Percentiles rank a stretch among this genome's conserved stretches.
Conservation (phyloP, 2,888 invertebrate species). For the Plemyria rubiginata region DNA sequence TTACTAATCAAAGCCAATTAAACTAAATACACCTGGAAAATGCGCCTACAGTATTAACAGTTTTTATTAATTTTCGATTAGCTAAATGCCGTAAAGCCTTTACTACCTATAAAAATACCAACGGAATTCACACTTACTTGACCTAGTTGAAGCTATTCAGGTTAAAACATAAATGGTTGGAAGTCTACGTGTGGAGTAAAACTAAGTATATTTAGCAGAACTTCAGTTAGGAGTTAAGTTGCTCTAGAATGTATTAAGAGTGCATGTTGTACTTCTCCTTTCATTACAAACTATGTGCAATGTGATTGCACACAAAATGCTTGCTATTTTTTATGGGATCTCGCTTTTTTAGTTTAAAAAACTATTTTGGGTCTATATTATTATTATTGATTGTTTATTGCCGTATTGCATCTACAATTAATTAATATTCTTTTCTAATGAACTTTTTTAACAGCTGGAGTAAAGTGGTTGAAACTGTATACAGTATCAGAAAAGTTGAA, state of each 20-base stretch:
- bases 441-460: too few species aligned
- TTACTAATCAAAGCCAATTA: conserved; percentile 40
- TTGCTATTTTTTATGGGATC: too few species aligned
- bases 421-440: too few species aligned
- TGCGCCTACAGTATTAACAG: conserved; percentile 38
- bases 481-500: background rate
- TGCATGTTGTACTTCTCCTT: background rate
- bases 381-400: too few species aligned
- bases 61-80: conserved; percentile 42
- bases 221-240: conserved; percentile 8
- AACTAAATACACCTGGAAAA: conserved; percentile 36
- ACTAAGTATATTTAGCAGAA: conserved; percentile 1
- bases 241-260: conserved; percentile 7
- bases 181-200: conserved; percentile 1
- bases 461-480: background rate
- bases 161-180: conserved; percentile 23
- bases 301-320: too few species aligned
- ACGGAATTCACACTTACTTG: conserved; percentile 38
- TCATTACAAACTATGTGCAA: background rate
- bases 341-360: too few species aligned
- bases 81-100: conserved; percentile 40
- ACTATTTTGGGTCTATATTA: too few species aligned
- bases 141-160: conserved; percentile 31
- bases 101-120: conserved; percentile 41
- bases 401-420: too few species aligned